Evolutionary conservation across 1,140 invertebrate species (phyloP).

Genomic region (Zaprionus kolodkinae): DNA sequence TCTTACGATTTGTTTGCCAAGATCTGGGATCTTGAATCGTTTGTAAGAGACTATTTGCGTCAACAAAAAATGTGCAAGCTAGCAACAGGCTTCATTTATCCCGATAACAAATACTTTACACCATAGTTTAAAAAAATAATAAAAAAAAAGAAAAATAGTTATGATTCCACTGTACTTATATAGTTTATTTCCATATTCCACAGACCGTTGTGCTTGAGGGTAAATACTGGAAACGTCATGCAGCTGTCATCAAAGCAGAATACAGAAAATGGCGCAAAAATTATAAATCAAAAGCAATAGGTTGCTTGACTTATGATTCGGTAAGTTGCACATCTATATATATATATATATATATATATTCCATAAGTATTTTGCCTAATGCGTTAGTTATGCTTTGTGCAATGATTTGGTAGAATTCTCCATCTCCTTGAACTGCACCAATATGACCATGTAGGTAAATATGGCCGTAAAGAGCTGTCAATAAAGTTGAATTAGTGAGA

Average conservation of each 20-base stretch:
- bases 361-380: too few species aligned
- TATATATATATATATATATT: neutral
- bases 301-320: slow-evolving; percentile 90
- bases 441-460: slow-evolving; percentile 80
- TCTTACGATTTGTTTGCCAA: slow-evolving; percentile 26
- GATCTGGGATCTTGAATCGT: slow-evolving; percentile 24
- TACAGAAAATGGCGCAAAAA: slow-evolving; percentile 99
- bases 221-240: slow-evolving; percentile 98
- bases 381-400: slow-evolving; percentile 26
- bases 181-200: slow-evolving; percentile 1
- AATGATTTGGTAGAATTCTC: slow-evolving; percentile 66
- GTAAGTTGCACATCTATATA: slow-evolving; percentile 85
- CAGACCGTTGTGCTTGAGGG: slow-evolving; percentile 82
- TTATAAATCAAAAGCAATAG: slow-evolving; percentile 93
- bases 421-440: slow-evolving; percentile 80
- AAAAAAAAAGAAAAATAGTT: too few species aligned
- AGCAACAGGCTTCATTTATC: neutral
- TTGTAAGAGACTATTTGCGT: slow-evolving; percentile 16
- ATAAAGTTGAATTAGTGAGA: neutral
- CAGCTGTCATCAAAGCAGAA: slow-evolving; percentile 98
- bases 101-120: neutral
- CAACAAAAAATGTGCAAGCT: slow-evolving; percentile 36
- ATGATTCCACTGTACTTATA: neutral
- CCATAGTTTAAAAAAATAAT: too few species aligned
- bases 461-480: slow-evolving; percentile 75